Evolutionary conservation across 1,140 invertebrate genomes (phyloP).

Genomic region (Apocrypta bakeri): DNA sequence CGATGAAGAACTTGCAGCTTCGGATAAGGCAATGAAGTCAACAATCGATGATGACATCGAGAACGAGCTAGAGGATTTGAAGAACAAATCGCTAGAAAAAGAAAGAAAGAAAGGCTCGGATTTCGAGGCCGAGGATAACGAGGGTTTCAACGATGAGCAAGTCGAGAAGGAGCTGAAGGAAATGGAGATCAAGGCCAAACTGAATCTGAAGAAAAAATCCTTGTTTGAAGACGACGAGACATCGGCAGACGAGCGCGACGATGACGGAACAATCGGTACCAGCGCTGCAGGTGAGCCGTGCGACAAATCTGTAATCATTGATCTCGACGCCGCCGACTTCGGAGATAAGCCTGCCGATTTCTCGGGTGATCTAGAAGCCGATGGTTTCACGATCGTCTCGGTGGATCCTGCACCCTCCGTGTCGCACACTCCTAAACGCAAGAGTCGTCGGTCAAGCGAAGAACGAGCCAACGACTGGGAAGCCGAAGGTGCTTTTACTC

Average conservation of each 20-base stretch:
- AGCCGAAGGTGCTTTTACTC: slow-evolving; percentile 70
- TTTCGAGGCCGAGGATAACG: background rate
- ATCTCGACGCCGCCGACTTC: slow-evolving; percentile 53
- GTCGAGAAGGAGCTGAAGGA: background rate
- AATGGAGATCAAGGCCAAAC: background rate
- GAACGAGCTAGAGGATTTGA: background rate
- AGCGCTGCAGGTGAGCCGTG: background rate
- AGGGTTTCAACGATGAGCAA: background rate
- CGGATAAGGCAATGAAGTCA: background rate
- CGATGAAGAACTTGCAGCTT: background rate
- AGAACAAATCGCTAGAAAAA: slow-evolving; percentile 12
- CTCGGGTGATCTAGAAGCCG: slow-evolving; percentile 25
- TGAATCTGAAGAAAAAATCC: too few species aligned
- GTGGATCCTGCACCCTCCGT: background rate
- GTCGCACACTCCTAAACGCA: background rate
- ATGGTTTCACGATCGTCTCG: slow-evolving; percentile 43
- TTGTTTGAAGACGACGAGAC: too few species aligned
- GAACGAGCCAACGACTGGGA: slow-evolving; percentile 61
- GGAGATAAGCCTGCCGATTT: slow-evolving; percentile 59
- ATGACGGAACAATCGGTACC: background rate
- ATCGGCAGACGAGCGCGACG: slow-evolving; percentile 26
- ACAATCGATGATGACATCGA: background rate
- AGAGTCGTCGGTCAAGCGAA: background rate
- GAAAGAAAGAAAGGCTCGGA: slow-evolving; percentile 24
- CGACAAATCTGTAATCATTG: slow-evolving; percentile 37